Conservation (phyloP, 2,888 invertebrate species). For the Dicranocentrus wangi region DNA sequence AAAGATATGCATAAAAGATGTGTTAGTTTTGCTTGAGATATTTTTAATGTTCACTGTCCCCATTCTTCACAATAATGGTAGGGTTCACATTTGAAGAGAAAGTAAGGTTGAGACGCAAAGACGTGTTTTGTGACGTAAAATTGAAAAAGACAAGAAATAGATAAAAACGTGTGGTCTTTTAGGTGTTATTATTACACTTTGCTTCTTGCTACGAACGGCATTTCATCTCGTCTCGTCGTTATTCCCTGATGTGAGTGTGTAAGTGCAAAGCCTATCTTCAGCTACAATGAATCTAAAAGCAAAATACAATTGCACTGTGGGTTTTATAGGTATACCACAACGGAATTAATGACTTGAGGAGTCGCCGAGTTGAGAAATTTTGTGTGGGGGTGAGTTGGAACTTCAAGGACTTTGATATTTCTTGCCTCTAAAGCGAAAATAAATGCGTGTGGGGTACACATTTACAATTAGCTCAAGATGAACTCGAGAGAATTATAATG, state of each 20-base stretch:
- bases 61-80: slow-evolving; percentile 17
- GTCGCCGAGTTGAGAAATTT: slow-evolving; percentile 27
- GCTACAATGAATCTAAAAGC: background rate
- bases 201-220: slow-evolving; percentile 8
- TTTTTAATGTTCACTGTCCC: slow-evolving; percentile 33
- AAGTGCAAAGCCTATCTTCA: background rate
- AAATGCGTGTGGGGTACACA: background rate
- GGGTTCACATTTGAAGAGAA: background rate
- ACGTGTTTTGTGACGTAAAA: background rate
- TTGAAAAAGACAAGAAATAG: slow-evolving; percentile 21
- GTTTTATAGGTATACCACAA: slow-evolving; percentile 18
- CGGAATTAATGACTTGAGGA: slow-evolving; percentile 18
- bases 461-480: slow-evolving; percentile 7
- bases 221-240: background rate
- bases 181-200: slow-evolving; percentile 29
- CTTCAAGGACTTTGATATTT: background rate
- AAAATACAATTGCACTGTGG: background rate
- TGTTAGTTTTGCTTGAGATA: slow-evolving; percentile 38
- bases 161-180: slow-evolving; percentile 30
- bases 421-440: background rate
- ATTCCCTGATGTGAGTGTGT: background rate
- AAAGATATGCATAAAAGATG: slow-evolving; percentile 29
- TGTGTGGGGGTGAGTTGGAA: background rate
- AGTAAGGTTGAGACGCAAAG: background rate
- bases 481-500: background rate